Evolutionary conservation across 2,113 vertebrate genomes (phyloP).

Genomic region (Pongo abelii): DNA sequence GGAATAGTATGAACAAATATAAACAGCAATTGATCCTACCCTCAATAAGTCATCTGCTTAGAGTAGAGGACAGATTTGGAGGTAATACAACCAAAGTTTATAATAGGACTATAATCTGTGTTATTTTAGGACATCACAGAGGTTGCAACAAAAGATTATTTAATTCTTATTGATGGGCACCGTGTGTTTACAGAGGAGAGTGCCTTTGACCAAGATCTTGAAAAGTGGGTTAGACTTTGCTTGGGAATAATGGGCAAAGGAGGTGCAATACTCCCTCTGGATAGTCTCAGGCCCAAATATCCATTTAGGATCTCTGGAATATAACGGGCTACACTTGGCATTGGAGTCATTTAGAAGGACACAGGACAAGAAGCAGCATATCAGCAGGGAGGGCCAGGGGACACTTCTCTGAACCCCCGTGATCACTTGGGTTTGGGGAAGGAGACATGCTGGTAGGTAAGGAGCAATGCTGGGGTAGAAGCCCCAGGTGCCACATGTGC

Average conservation of each 20-base stretch:
- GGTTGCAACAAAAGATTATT: neutral
- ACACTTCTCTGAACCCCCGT: neutral
- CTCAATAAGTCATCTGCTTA: neutral
- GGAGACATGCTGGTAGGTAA: neutral
- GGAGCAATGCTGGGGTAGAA: neutral
- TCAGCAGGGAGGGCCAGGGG: neutral
- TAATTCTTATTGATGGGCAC: neutral
- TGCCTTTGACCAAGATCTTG: neutral
- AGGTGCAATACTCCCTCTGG: neutral
- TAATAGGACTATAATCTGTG: neutral
- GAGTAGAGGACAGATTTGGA: neutral
- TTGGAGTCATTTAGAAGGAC: neutral
- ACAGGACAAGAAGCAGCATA: neutral
- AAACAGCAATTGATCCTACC: neutral
- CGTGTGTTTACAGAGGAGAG: neutral
- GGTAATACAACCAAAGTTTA: neutral
- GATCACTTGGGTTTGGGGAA: neutral
- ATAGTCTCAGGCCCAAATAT: neutral
- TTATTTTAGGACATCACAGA: neutral
- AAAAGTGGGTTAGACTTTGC: neutral
- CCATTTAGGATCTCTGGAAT: neutral
- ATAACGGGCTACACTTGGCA: neutral
- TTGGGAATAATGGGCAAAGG: neutral
- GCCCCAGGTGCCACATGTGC: neutral
- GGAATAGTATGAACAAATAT: neutral